These are phyloP conservation scores for Atta cephalotes DNA, from an alignment of 1,140 invertebrate genomes.

Conservation along the genomic window DNA sequence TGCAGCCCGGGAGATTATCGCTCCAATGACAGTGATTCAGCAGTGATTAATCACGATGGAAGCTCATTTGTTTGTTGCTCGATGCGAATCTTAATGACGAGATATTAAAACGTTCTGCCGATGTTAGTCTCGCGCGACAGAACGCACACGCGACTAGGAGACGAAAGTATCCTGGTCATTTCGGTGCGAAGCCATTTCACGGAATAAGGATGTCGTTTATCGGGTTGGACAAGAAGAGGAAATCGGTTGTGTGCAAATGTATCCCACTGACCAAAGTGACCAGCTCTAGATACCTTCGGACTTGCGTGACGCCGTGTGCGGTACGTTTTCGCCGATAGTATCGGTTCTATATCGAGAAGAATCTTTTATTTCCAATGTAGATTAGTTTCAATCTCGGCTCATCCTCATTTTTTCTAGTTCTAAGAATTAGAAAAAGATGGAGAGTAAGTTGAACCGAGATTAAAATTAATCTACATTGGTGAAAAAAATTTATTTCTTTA, in stretches of 20 bases:
- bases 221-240: slow-evolving; percentile 42
- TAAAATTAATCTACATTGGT: too few species aligned
- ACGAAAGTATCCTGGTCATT: not conserved
- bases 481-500: too few species aligned
- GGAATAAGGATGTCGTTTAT: slow-evolving; percentile 69
- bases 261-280: slow-evolving; percentile 50
- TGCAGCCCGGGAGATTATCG: slow-evolving; percentile 16
- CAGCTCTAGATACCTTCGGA: slow-evolving; percentile 74
- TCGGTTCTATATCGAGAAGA: not conserved
- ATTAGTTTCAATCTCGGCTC: too few species aligned
- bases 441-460: too few species aligned
- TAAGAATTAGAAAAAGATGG: too few species aligned
- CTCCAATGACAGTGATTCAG: slow-evolving; percentile 26
- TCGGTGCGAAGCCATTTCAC: not conserved
- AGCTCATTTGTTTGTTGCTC: slow-evolving; percentile 22
- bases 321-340: slow-evolving; percentile 68
- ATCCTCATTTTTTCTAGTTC: too few species aligned
- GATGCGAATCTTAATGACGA: slow-evolving; percentile 7
- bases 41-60: slow-evolving; percentile 32
- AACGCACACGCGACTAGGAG: not conserved
- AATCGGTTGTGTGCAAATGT: not conserved
- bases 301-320: slow-evolving; percentile 74
- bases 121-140: not conserved
- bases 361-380: too few species aligned
- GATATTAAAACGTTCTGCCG: not conserved